A percentile compares a stretch with the other conserved stretches of the same genome.
Evolutionary conservation across 2,113 vertebrate genomes (phyloP).

Genomic region (Burhinus bistriatus): DNA sequence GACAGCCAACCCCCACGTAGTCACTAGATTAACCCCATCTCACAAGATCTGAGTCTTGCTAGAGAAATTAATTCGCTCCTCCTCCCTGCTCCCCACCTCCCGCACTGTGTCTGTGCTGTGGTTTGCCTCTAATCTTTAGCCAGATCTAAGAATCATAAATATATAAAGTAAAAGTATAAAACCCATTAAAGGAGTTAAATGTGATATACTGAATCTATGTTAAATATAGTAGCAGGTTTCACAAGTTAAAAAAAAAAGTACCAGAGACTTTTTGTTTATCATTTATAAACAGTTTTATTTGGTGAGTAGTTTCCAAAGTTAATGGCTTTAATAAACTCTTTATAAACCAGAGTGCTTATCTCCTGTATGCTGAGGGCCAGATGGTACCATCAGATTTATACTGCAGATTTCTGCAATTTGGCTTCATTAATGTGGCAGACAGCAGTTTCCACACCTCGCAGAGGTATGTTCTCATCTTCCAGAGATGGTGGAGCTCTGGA

Average conservation of each 20-base stretch:
- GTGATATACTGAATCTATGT: background rate
- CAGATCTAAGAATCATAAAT: constrained; percentile 28
- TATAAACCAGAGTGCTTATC: background rate
- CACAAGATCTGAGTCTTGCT: background rate
- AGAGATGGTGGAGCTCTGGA: background rate
- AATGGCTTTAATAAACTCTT: background rate
- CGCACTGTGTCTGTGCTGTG: constrained; percentile 16
- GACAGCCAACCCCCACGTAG: background rate
- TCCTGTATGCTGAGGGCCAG: background rate
- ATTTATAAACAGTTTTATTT: background rate
- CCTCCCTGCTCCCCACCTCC: background rate
- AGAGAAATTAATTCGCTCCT: constrained; percentile 33
- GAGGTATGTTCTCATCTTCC: constrained; percentile 9
- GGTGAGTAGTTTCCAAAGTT: background rate
- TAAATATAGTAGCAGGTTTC: constrained; percentile 16
- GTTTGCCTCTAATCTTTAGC: constrained; percentile 30
- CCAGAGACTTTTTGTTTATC: background rate
- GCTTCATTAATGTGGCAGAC: background rate
- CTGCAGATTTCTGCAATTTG: background rate
- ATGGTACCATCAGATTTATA: background rate
- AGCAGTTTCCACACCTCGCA: constrained; percentile 23
- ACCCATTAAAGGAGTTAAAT: background rate
- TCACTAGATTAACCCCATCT: background rate
- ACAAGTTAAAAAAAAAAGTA: background rate
- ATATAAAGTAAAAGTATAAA: background rate